Evolutionary conservation across 35 echinoderm and acorn worm genomes (phyloP), one percentile per base, ranked within the genome.

Genomic region (Patiria miniata): DNA sequence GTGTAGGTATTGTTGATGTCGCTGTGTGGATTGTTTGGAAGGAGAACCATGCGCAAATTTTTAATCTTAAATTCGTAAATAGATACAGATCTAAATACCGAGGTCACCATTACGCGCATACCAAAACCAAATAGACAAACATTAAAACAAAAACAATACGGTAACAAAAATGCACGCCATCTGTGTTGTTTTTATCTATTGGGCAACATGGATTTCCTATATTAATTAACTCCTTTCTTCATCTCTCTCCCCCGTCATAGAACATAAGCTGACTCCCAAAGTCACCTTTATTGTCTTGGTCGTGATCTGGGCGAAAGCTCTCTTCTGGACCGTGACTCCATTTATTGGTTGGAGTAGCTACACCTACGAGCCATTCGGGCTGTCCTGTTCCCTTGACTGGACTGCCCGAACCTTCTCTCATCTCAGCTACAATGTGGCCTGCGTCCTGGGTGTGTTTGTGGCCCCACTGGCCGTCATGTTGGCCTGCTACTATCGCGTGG

Each of bases 351-450:
- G 93, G 93, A 91, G 88, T 30, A 77, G 61, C 18, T 95, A 95
- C 78, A 59, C 80, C 1, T 91, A 87, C 65, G 93, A 95, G 78
- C 93, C 89, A 0, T 95, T 95, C 40, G 83, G 89, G 4, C 86
- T 89, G 32, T 95, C 93, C 1, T 95, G 93, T 38, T 91, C 88
- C 2, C 80, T 95, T 1, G 85, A 95, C 68, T 95, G 93, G 93
- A 36, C 68, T 21, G 83, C 83, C 0, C 34, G 52, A 0, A 77
- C 29, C n/a, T 0, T 91, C 18, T 78, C 69, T 56, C 83, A 95
- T 23, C 78, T 87, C 14, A 77, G 88, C 16, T 95, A 81, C 50
- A 91, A 87, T 44, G 18, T 68, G 23, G 55, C 58, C 12, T 81
- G 73, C n/a, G 83, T 78, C 10, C 37, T 95, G 12, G 37, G 40